These are phyloP conservation scores for Xyliphius kryptos DNA, from an alignment of 2,113 vertebrate species.

Conservation along the genomic window DNA sequence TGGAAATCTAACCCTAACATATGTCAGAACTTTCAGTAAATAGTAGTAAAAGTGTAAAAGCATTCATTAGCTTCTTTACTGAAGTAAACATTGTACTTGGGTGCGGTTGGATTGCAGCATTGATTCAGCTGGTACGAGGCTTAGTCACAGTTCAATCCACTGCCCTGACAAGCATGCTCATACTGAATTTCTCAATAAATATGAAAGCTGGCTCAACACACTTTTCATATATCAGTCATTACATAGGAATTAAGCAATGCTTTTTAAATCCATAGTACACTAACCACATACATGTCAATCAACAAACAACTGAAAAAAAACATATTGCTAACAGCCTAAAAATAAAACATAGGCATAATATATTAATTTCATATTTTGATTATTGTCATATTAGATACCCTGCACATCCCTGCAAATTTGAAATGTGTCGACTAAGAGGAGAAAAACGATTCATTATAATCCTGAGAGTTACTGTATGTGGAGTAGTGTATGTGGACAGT, in stretches of 20 bases:
- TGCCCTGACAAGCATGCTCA: constrained; percentile 33
- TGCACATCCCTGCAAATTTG: neutral
- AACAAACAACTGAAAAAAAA: neutral
- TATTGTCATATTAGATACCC: too few relatives aligned
- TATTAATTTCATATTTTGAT: neutral
- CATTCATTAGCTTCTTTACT: neutral
- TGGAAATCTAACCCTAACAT: too few relatives aligned
- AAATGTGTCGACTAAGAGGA: constrained; percentile 8
- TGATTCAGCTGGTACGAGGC: constrained; percentile 30
- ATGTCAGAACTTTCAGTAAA: too few relatives aligned
- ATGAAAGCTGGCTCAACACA: constrained; percentile 9
- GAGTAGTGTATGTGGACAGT: constrained; percentile 12
- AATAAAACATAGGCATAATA: too few relatives aligned
- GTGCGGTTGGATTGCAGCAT: constrained; percentile 26
- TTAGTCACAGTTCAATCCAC: constrained; percentile 28
- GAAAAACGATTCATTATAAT: constrained; percentile 17
- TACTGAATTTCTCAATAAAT: constrained; percentile 14
- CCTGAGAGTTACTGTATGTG: constrained; percentile 2
- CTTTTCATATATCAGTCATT: neutral
- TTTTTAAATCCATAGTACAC: neutral
- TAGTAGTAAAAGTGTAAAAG: too few relatives aligned
- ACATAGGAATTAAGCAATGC: neutral
- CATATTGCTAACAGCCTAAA: neutral
- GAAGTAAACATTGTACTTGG: constrained; percentile 14
- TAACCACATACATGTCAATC: neutral